Conservation (phyloP, 1,140 invertebrate genomes). For the Gonatopus flavifemur region DNA sequence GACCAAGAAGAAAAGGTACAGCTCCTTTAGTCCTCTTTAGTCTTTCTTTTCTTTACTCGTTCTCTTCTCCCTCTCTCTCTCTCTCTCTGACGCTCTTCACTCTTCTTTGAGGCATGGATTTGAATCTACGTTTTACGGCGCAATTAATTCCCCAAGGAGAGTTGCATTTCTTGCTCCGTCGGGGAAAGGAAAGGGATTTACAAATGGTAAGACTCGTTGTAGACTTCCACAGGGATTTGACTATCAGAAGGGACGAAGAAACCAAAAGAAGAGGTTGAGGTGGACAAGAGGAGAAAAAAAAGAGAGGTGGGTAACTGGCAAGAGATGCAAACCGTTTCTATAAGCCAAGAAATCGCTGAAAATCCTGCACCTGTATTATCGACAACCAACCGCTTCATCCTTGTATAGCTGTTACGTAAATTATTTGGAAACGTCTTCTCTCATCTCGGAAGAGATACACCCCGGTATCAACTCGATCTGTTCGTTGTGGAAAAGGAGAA, state of each 20-base stretch:
- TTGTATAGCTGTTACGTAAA: slow-evolving; percentile 19
- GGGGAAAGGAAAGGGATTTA: slow-evolving; percentile 36
- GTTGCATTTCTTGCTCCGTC: slow-evolving; percentile 41
- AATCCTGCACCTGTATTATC: slow-evolving; percentile 23
- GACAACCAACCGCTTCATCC: slow-evolving; percentile 22
- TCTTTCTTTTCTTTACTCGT: slow-evolving; percentile 2
- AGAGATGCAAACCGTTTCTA: slow-evolving; percentile 25
- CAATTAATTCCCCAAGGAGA: slow-evolving; percentile 45
- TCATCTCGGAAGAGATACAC: not conserved
- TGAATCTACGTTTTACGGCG: slow-evolving; percentile 44
- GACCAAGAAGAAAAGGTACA: slow-evolving; percentile 37
- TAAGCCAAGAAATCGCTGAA: slow-evolving; percentile 20
- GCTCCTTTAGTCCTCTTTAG: slow-evolving; percentile 6
- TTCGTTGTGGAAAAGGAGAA: no score
- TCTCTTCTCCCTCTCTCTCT: not conserved
- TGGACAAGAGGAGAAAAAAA: slow-evolving; percentile 5
- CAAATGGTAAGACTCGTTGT: slow-evolving; percentile 26
- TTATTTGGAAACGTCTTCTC: slow-evolving; percentile 21
- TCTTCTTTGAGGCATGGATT: slow-evolving; percentile 37
- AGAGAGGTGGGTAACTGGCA: slow-evolving; percentile 8
- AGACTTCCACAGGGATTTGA: slow-evolving; percentile 20
- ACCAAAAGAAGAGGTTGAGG: no score
- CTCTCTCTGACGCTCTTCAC: not conserved
- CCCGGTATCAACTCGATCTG: no score
- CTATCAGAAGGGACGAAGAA: slow-evolving; percentile 8